Evolutionary conservation across 2,888 invertebrate species (phyloP).

Genomic region (Flabesymbios commensalis): DNA sequence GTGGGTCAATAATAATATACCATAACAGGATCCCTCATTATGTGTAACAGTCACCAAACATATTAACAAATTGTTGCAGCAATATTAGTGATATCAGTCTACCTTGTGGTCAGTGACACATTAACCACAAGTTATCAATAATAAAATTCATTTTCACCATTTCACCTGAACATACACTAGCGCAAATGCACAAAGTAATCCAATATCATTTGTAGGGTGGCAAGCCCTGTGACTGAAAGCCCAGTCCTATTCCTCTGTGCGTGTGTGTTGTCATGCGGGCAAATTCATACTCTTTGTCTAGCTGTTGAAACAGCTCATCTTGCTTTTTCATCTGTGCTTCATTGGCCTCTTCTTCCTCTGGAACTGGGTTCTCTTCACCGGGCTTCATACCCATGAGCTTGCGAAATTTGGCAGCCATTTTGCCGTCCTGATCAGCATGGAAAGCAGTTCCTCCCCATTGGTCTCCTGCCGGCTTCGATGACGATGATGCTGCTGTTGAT

Average conservation of each 20-base stretch:
- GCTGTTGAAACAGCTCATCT: slow-evolving; percentile 82
- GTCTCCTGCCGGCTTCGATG: neutral
- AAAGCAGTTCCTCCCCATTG: slow-evolving; percentile 71
- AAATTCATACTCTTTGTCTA: slow-evolving; percentile 96
- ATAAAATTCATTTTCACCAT: too few species aligned
- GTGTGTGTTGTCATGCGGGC: slow-evolving; percentile 95
- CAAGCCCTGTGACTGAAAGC: slow-evolving; percentile 39
- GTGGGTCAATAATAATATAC: too few species aligned
- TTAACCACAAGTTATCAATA: too few species aligned
- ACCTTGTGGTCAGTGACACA: too few species aligned
- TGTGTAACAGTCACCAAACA: too few species aligned
- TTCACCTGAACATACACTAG: too few species aligned
- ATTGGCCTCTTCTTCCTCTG: slow-evolving; percentile 7
- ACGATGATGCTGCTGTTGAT: too few species aligned
- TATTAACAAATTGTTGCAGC: too few species aligned
- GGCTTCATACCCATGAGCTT: slow-evolving; percentile 80
- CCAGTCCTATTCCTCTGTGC: slow-evolving; percentile 73
- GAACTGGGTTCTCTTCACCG: slow-evolving; percentile 17
- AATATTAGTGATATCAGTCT: too few species aligned
- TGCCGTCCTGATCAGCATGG: slow-evolving; percentile 88
- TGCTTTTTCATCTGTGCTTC: slow-evolving; percentile 57
- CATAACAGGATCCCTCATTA: too few species aligned
- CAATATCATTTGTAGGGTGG: too few species aligned
- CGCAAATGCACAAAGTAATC: too few species aligned
- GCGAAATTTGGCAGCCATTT: slow-evolving; percentile 90